phyloP scores from a whole-genome alignment of 2,888 invertebrate species.

The Alentia gelatinosa region DNA sequence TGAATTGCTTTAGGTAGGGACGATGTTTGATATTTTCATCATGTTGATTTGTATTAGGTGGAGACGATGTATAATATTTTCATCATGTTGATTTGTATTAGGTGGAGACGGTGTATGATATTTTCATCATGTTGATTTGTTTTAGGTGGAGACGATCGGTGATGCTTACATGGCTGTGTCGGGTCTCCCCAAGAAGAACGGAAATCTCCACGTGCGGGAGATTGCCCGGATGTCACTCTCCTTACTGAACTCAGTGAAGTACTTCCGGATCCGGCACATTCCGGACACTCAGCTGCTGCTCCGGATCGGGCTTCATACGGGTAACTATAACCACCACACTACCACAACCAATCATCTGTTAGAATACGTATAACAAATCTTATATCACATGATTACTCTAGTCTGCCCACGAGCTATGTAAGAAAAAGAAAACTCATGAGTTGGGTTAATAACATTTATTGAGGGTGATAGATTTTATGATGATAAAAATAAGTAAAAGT shows the following conservation, averaged over 20 bases:
- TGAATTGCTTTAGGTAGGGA: neutral
- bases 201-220: slow-evolving; percentile 2
- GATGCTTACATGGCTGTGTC: slow-evolving; percentile 46
- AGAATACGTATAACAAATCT: neutral
- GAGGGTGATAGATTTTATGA: neutral
- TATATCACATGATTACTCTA: neutral
- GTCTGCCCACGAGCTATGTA: neutral
- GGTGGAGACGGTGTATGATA: neutral
- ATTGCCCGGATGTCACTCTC: neutral
- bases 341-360: neutral
- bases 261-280: neutral
- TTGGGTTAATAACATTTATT: neutral
- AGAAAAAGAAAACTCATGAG: neutral
- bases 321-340: neutral
- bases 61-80: neutral
- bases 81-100: neutral
- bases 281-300: slow-evolving; percentile 24
- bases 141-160: slow-evolving; percentile 29
- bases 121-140: neutral
- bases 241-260: neutral
- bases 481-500: neutral
- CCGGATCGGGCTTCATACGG: slow-evolving; percentile 23
- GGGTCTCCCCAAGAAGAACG: neutral
- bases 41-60: neutral
- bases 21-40: neutral